Conservation (phyloP, 2,113 vertebrate species). For the Sigmodon hispidus region DNA sequence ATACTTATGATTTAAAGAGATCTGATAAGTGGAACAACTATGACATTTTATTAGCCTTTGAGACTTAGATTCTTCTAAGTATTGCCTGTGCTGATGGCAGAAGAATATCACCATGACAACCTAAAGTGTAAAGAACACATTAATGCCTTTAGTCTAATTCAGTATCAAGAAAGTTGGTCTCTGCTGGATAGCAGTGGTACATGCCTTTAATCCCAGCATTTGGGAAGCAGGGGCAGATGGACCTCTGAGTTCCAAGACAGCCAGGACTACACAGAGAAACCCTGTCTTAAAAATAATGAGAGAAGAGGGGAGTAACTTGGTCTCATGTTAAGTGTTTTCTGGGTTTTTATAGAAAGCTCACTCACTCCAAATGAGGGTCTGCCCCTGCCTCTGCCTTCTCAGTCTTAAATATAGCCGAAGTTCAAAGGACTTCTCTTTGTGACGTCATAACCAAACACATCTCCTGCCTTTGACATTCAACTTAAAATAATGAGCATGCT, state of each 20-base stretch:
- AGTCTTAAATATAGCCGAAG: constrained; percentile 16
- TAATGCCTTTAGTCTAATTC: neutral
- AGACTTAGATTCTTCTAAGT: neutral
- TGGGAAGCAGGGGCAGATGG: no score
- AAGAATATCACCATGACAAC: neutral
- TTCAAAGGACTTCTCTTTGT: neutral
- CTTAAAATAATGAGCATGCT: neutral
- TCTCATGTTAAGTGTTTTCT: neutral
- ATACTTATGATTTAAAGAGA: neutral
- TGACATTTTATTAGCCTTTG: neutral
- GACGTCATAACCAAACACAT: neutral
- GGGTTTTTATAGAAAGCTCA: neutral
- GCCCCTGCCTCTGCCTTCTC: neutral
- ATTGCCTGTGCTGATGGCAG: neutral
- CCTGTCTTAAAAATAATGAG: no score
- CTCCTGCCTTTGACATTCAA: neutral
- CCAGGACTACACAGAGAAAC: no score
- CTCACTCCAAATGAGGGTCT: neutral
- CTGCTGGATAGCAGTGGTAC: no score
- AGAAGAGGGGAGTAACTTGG: neutral
- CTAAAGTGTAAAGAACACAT: neutral
- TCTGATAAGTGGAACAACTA: constrained; percentile 2
- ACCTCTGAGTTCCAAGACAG: no score
- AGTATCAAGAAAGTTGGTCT: neutral
- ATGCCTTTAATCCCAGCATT: no score